A percentile compares a stretch with the other conserved stretches of the same genome.
phyloP scores from a whole-genome alignment of 2,113 vertebrate species.

The Atrichornis clamosus region DNA sequence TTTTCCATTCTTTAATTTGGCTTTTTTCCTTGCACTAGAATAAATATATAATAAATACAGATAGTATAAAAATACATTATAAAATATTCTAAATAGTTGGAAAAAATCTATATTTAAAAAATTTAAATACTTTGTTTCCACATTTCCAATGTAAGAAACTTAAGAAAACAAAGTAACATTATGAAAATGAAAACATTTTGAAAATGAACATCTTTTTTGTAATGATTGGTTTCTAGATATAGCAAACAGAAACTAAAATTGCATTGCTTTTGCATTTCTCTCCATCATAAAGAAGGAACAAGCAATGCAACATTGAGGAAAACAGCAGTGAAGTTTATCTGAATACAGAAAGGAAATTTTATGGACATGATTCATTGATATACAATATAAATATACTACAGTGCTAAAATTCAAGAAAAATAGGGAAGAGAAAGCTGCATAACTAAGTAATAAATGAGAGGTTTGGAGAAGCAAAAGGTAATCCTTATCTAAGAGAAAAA shows the following conservation, averaged over 20 bases:
- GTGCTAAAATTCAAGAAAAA: background rate
- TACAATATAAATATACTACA: background rate
- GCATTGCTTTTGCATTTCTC: background rate
- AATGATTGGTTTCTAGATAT: background rate
- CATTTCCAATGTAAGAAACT: background rate
- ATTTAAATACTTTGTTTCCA: background rate
- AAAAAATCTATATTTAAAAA: background rate
- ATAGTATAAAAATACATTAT: background rate
- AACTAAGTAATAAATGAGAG: background rate
- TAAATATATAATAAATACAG: background rate
- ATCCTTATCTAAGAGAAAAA: background rate
- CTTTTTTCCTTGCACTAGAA: background rate
- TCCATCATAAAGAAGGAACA: background rate
- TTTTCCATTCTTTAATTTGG: background rate
- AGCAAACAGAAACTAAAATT: background rate
- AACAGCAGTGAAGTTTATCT: background rate
- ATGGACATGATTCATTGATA: background rate
- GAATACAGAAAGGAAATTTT: background rate
- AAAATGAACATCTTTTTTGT: background rate
- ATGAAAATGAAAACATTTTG: background rate
- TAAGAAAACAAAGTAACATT: background rate
- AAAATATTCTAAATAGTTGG: background rate
- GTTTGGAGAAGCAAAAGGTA: background rate
- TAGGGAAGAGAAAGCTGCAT: background rate
- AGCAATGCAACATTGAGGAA: background rate